Base-by-base conservation (phyloP, 2,113 vertebrate species). In the Ariopsis seemanni region DNA sequence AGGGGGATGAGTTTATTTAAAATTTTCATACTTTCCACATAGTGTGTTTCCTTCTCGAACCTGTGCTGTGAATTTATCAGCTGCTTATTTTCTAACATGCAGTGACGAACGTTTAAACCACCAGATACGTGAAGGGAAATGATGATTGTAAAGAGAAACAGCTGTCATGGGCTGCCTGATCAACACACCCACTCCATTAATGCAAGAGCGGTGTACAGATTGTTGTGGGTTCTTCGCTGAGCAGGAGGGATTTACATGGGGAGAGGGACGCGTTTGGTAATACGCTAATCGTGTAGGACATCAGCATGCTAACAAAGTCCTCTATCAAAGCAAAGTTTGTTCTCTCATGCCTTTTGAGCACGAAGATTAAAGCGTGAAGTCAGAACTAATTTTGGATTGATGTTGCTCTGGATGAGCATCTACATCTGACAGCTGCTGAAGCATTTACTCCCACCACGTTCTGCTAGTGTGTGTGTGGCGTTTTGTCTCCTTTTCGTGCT, bases 241-340 rank as follows among this genome's bases (percentile, higher is more conserved):
- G 34, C 71, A 48, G 71, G 18, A 20, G 69, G 34, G 7, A 72
- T 52, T 48, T 7, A 52, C 1, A 14, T n/a, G 11, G 22, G 42
- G 0, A n/a, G 11, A 14, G 48, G 20, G 5, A 25, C 11, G 11
- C 11, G 50, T 77, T 50, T 77, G 9, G 7, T n/a, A n/a, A 25
- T 14, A 1, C 9, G 30, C 34, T 50, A 74, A 74, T 74, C 18
- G 11, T 74, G 42, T n/a, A 77, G 22, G 5, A n/a, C 74, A 77
- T 53, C 34, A 12, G 71, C 42, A 74, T 48, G 42, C 42, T 74
- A 22, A 42, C 27, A 50, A 75, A 77, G 74, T 77, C 74, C 22
- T 77, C n/a, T 53, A 77, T 77, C 42, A 25, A 77, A 77, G 74
- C 74, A 25, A 52, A 77, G 74, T 77, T 52, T 77, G 8, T 25